Percentiles rank a stretch among this genome's conserved stretches.
phyloP scores from a whole-genome alignment of 2,888 invertebrate species.

The Hartigia nigra region DNA sequence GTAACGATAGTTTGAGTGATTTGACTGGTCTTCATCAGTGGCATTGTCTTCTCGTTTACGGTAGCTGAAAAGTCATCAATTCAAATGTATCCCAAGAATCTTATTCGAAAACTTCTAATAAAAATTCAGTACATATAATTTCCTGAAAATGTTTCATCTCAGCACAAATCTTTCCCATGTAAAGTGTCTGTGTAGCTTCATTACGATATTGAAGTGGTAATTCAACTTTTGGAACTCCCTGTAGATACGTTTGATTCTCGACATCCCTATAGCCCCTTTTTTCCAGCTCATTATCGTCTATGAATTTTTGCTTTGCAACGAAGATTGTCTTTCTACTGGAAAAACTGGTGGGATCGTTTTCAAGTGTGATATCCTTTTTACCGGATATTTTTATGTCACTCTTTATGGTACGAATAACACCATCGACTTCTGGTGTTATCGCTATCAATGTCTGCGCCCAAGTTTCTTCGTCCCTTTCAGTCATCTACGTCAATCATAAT shows the following conservation, averaged over 20 bases:
- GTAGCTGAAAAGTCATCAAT: constrained; percentile 23
- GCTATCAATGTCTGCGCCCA: constrained; percentile 50
- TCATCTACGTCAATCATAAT: neutral
- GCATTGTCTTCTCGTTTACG: constrained; percentile 37
- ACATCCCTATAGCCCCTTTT: constrained; percentile 22
- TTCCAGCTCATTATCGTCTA: constrained; percentile 31
- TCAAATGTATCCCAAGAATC: neutral
- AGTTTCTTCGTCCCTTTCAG: constrained; percentile 20
- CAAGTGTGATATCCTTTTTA: constrained; percentile 20
- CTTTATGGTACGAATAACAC: constrained; percentile 40
- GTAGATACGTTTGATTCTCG: constrained; percentile 44
- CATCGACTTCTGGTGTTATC: constrained; percentile 45
- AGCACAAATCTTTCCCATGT: constrained; percentile 37
- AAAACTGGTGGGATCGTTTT: constrained; percentile 33
- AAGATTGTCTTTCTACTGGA: constrained; percentile 28
- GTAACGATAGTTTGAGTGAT: constrained; percentile 32
- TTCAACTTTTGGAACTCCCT: constrained; percentile 39
- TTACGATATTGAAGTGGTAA: constrained; percentile 36
- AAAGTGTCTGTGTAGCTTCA: constrained; percentile 47
- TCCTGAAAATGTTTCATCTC: constrained; percentile 29
- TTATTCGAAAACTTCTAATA: neutral
- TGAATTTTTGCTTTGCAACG: constrained; percentile 28
- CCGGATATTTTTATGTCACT: constrained; percentile 34
- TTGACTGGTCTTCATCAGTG: constrained; percentile 30
- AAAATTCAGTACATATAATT: constrained; percentile 35